A percentile compares a stretch with the other conserved stretches of the same genome.
Evolutionary conservation across 64 coral and sea anemone species (phyloP).

Genomic region (Trachythela sp.): DNA sequence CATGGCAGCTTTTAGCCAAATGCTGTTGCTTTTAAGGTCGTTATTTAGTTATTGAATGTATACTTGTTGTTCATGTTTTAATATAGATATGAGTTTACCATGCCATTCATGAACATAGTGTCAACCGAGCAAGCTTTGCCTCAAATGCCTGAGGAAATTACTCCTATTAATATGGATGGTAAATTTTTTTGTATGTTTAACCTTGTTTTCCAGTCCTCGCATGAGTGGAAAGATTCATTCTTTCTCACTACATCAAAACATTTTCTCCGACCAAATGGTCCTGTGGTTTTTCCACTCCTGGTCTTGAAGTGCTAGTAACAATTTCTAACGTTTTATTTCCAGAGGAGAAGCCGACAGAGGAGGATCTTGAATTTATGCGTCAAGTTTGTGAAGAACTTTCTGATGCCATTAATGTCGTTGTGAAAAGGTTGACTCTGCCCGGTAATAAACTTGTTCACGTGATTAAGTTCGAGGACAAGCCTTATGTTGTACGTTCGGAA

Average conservation of each 20-base stretch:
- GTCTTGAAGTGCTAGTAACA: too few relatives aligned
- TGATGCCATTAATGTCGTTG: background rate
- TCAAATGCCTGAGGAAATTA: background rate
- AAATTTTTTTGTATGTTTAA: too few relatives aligned
- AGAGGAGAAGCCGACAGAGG: background rate
- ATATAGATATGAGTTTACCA: background rate
- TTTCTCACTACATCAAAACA: too few relatives aligned
- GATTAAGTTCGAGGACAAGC: background rate
- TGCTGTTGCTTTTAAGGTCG: background rate
- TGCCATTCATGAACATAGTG: background rate
- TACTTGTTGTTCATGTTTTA: background rate
- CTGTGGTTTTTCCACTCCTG: too few relatives aligned
- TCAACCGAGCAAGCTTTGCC: background rate
- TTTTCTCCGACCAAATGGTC: too few relatives aligned
- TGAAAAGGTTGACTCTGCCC: background rate
- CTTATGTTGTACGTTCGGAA: background rate
- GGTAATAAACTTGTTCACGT: background rate
- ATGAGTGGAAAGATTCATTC: too few relatives aligned
- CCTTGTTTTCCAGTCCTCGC: too few relatives aligned
- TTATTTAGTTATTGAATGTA: too few relatives aligned
- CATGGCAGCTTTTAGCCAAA: too few relatives aligned
- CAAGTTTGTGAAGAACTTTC: background rate
- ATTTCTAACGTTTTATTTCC: background rate
- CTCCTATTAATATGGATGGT: background rate
- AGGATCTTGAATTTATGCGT: background rate